Evolutionary conservation across 1,140 invertebrate species (phyloP).

Genomic region (Brachionus paranguensis): DNA sequence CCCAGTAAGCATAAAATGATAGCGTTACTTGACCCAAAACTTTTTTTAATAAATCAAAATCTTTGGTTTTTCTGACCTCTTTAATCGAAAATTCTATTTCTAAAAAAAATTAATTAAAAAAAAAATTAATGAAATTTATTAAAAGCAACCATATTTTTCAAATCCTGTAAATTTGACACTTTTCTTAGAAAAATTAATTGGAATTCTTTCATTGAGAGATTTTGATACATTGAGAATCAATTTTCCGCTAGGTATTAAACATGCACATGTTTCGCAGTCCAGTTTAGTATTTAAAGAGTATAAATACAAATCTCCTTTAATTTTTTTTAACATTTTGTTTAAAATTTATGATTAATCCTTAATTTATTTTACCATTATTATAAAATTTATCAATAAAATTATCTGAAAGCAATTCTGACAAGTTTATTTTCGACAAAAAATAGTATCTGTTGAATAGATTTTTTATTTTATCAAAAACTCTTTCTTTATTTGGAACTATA

Average conservation of each 20-base stretch:
- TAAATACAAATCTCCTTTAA: not conserved
- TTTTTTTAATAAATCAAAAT: conserved; percentile 10
- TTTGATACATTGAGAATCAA: not conserved
- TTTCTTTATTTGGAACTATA: not conserved
- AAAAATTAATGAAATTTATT: not conserved
- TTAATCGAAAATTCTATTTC: not conserved
- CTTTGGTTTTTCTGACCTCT: not conserved
- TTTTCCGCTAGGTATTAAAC: not conserved
- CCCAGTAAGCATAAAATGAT: not conserved
- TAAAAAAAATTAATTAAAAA: not conserved
- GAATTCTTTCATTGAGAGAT: not conserved
- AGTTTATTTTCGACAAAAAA: not conserved
- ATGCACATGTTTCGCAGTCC: not conserved
- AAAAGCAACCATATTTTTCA: conserved; percentile 8
- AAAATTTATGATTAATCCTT: not conserved
- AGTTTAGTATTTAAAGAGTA: not conserved
- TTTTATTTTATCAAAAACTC: conserved; percentile 11
- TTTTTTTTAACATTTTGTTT: not conserved
- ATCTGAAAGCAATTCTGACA: not conserved
- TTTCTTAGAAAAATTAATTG: not conserved
- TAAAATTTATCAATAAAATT: not conserved
- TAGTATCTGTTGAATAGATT: not conserved
- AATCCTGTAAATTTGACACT: not conserved
- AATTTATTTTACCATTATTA: not conserved
- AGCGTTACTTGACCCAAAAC: not conserved